Conservation (phyloP, 2,888 invertebrate genomes). For the Chelonus formosanus region DNA sequence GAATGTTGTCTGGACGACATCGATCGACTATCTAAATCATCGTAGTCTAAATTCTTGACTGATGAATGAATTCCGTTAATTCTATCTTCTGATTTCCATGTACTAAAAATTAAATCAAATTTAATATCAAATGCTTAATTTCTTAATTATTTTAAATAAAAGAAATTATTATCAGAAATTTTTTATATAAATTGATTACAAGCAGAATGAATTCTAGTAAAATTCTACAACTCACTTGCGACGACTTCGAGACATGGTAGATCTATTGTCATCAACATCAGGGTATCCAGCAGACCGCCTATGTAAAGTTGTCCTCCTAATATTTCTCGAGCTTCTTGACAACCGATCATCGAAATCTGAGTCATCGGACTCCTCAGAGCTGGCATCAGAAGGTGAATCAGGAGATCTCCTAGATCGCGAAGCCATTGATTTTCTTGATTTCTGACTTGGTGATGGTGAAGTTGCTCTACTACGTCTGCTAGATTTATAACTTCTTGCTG, state of each 20-base stretch:
- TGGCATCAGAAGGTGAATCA: slow-evolving; percentile 60
- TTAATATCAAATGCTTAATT: background rate
- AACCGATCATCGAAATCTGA: slow-evolving; percentile 69
- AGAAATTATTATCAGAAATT: background rate
- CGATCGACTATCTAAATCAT: slow-evolving; percentile 45
- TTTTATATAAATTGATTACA: too few species aligned
- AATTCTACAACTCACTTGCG: slow-evolving; percentile 49
- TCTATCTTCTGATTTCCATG: slow-evolving; percentile 57
- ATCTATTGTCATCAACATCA: slow-evolving; percentile 50
- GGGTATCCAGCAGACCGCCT: slow-evolving; percentile 48
- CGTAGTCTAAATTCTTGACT: slow-evolving; percentile 46
- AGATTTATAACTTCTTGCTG: slow-evolving; percentile 58
- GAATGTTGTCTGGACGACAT: slow-evolving; percentile 42
- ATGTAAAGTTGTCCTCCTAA: slow-evolving; percentile 57
- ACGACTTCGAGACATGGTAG: slow-evolving; percentile 47
- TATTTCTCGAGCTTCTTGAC: slow-evolving; percentile 55
- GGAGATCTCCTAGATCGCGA: slow-evolving; percentile 65
- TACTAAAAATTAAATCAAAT: slow-evolving; percentile 33
- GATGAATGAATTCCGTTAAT: slow-evolving; percentile 45
- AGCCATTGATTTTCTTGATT: slow-evolving; percentile 75
- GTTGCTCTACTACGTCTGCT: slow-evolving; percentile 68
- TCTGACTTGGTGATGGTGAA: slow-evolving; percentile 73
- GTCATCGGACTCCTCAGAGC: slow-evolving; percentile 68
- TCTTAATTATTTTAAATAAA: slow-evolving; percentile 2
- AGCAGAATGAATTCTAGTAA: background rate